phyloP scores from a whole-genome alignment of 2,888 invertebrate genomes.

The Himalopsyche kuldschensis region DNA sequence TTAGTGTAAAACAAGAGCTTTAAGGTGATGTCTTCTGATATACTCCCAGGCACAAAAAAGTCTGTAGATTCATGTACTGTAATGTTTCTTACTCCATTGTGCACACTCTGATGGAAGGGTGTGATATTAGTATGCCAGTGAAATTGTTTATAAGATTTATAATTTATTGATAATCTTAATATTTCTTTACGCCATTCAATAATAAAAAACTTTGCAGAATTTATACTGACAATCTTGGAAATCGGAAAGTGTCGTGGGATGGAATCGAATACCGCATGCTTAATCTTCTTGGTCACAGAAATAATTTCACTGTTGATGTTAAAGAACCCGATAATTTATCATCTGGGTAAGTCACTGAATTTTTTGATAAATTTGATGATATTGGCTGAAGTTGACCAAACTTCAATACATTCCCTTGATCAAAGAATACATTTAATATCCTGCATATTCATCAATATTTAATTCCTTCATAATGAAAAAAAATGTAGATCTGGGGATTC shows the following conservation, averaged over 20 bases:
- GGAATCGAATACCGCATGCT: conserved; percentile 74
- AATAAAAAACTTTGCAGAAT: conserved; percentile 6
- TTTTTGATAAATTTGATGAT: neutral
- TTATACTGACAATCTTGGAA: conserved; percentile 53
- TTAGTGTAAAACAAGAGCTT: too few species aligned
- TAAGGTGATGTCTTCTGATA: too few species aligned
- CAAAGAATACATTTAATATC: neutral
- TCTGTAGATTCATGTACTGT: too few species aligned
- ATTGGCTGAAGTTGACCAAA: neutral
- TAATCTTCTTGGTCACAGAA: conserved; percentile 61
- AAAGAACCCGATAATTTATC: conserved; percentile 58
- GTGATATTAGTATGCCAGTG: too few species aligned
- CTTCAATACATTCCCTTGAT: neutral
- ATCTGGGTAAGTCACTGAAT: conserved; percentile 51
- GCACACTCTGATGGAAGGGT: too few species aligned
- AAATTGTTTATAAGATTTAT: too few species aligned
- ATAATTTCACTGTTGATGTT: conserved; percentile 75
- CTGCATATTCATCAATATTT: neutral
- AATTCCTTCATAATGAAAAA: neutral
- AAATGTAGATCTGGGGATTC: conserved; percentile 61
- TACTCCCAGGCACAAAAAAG: too few species aligned
- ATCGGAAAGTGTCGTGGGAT: conserved; percentile 63
- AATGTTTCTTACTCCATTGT: too few species aligned
- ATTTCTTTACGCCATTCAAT: too few species aligned
- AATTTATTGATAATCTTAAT: conserved; percentile 3